phyloP scores from a whole-genome alignment of 1,140 invertebrate genomes.

The Euglossa dilemma region DNA sequence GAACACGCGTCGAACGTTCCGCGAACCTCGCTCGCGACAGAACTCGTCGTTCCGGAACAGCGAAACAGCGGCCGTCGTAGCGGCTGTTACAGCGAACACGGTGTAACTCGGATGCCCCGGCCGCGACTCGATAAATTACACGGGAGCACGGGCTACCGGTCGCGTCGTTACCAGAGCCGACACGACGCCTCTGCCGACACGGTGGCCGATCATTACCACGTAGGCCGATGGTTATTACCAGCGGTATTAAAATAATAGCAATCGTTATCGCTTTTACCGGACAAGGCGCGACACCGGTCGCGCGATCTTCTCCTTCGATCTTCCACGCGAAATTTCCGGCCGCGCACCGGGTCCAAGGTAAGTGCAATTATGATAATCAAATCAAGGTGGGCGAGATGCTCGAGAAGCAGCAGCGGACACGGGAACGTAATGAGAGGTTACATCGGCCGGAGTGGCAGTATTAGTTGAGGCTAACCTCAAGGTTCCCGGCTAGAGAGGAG shows the following conservation, averaged over 20 bases:
- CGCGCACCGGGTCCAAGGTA: conserved; percentile 59
- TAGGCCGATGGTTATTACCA: conserved; percentile 16
- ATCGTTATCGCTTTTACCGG: conserved; percentile 34
- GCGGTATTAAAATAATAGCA: conserved; percentile 42
- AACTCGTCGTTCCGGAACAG: not conserved
- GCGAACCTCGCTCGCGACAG: not conserved
- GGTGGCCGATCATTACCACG: conserved; percentile 36
- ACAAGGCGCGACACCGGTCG: conserved; percentile 5
- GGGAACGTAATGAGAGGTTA: conserved; percentile 75
- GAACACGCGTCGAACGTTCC: not conserved
- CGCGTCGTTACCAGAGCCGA: not conserved
- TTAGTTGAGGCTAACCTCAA: conserved; percentile 78
- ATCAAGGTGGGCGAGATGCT: conserved; percentile 74
- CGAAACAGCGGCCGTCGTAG: not conserved
- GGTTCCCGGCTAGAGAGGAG: conserved; percentile 59
- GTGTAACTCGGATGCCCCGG: not conserved
- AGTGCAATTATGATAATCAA: conserved; percentile 80
- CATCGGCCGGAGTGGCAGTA: conserved; percentile 73
- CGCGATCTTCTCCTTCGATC: not conserved
- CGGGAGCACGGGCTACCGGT: not conserved
- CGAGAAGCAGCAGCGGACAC: conserved; percentile 65
- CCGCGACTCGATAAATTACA: conserved; percentile 30
- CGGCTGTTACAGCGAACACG: conserved; percentile 3
- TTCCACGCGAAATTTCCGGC: conserved; percentile 69
- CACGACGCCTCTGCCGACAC: conserved; percentile 12